Evolutionary conservation across 2,888 invertebrate genomes (phyloP).

Genomic region (Panorpa germanica): DNA sequence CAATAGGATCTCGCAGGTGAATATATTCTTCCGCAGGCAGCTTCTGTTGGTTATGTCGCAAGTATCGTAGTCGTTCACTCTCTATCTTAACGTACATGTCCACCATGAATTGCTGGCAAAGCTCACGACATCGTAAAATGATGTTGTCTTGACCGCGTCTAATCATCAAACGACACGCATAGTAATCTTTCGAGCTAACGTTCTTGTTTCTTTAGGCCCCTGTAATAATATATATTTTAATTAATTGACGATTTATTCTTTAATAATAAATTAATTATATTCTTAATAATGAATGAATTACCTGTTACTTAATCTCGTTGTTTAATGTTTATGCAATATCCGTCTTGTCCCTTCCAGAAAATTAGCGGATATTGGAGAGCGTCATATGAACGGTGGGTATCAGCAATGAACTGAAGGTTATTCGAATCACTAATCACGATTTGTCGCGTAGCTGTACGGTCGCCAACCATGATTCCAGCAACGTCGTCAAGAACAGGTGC

Average conservation of each 20-base stretch:
- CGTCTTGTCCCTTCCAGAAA: slow-evolving; percentile 15
- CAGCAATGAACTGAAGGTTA: slow-evolving; percentile 14
- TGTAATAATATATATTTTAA: slow-evolving; percentile 9
- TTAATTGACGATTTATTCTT: no score
- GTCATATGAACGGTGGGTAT: slow-evolving; percentile 13
- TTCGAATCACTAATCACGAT: slow-evolving; percentile 14
- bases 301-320: no score
- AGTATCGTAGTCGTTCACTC: slow-evolving; percentile 16
- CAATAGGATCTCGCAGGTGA: slow-evolving; percentile 18
- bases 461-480: slow-evolving; percentile 17
- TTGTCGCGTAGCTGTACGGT: slow-evolving; percentile 13
- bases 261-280: no score
- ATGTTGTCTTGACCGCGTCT: slow-evolving; percentile 12
- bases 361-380: slow-evolving; percentile 16
- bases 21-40: slow-evolving; percentile 16
- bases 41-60: slow-evolving; percentile 17
- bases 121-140: slow-evolving; percentile 14
- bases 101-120: slow-evolving; percentile 19
- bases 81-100: slow-evolving; percentile 21
- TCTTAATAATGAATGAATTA: no score
- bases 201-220: slow-evolving; percentile 12
- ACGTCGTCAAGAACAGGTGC: slow-evolving; percentile 17
- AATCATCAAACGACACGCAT: slow-evolving; percentile 15
- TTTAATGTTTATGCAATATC: slow-evolving; percentile 14
- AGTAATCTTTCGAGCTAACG: slow-evolving; percentile 15